phyloP scores from a whole-genome alignment of 1,140 invertebrate genomes.

The Mactra quadrangularis region DNA sequence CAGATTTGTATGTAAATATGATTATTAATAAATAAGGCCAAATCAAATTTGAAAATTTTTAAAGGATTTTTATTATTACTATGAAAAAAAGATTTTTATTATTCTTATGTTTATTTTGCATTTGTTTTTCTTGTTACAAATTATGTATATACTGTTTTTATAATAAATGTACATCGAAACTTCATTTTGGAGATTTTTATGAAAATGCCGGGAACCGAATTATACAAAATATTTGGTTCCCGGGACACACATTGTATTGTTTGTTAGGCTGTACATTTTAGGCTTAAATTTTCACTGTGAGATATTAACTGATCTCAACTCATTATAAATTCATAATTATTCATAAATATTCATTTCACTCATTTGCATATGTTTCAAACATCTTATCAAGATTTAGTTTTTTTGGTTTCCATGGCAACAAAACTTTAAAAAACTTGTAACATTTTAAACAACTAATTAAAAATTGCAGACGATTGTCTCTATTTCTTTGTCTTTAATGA shows the following conservation, averaged over 20 bases:
- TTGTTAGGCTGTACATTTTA: conserved; percentile 31
- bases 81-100: conserved; percentile 4
- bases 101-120: conserved; percentile 10
- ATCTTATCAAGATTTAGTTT: neutral
- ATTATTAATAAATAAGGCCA: neutral
- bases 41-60: conserved; percentile 2
- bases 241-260: neutral
- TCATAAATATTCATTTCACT: neutral
- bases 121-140: neutral
- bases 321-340: neutral
- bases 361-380: neutral
- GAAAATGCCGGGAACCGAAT: no score
- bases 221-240: no score
- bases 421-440: neutral
- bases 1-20: neutral
- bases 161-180: no score
- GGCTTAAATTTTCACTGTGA: conserved; percentile 5
- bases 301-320: conserved; percentile 29
- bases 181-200: no score
- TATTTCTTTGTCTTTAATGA: neutral
- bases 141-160: conserved; percentile 7
- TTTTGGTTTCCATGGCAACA: neutral
- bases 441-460: neutral
- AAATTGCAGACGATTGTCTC: neutral
- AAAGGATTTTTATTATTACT: neutral